phyloP scores from a whole-genome alignment of 2,888 invertebrate genomes.

The Machimus atricapillus region DNA sequence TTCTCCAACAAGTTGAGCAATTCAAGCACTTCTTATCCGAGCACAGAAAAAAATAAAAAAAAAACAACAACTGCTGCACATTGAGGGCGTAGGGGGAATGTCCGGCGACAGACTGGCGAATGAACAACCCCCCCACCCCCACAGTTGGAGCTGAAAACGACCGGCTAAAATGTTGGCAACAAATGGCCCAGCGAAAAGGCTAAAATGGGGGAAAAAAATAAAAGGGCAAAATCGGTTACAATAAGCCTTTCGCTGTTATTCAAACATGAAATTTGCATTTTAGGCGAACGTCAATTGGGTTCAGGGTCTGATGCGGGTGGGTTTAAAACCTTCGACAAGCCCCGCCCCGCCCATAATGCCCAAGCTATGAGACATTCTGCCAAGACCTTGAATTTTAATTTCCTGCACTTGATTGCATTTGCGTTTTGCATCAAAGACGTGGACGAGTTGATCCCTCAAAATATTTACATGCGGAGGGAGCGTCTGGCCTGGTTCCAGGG shows the following conservation, averaged over 20 bases:
- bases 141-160: not conserved
- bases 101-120: slow-evolving; percentile 23
- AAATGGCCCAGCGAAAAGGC: not conserved
- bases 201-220: not conserved
- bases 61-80: not conserved
- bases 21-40: not conserved
- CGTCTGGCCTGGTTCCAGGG: not conserved
- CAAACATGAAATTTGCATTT: slow-evolving; percentile 11
- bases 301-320: not conserved
- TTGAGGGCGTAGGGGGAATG: not conserved
- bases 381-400: slow-evolving; percentile 18
- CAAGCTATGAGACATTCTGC: not conserved
- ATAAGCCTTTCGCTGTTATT: slow-evolving; percentile 8
- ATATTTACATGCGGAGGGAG: not conserved
- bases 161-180: not conserved
- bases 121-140: not conserved
- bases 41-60: not conserved
- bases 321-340: not conserved
- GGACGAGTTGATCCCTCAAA: not conserved
- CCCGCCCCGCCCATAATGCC: not conserved
- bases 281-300: not conserved
- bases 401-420: slow-evolving; percentile 23
- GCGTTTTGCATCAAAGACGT: not conserved
- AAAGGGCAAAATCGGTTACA: not conserved
- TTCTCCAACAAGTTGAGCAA: not conserved